These are phyloP conservation scores for Globodera ellingtonae DNA, from an alignment of 1,140 invertebrate genomes.

Conservation along the genomic window DNA sequence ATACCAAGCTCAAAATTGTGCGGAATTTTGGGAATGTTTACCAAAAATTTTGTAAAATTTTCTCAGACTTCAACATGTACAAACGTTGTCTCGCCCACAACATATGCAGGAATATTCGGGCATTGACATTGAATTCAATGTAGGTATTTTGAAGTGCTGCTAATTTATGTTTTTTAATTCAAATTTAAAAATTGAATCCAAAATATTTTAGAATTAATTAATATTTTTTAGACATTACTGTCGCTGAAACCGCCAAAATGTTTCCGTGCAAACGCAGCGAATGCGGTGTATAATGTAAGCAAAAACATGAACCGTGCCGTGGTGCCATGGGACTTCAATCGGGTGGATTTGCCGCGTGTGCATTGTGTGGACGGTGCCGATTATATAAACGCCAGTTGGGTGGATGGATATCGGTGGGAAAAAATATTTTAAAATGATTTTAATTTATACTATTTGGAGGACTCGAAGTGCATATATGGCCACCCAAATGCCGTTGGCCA, in stretches of 20 bases:
- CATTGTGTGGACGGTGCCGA: conserved; percentile 84
- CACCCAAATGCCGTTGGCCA: conserved; percentile 90
- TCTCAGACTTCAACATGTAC: conserved; percentile 76
- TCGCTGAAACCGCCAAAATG: conserved; percentile 91
- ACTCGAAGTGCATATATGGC: conserved; percentile 87
- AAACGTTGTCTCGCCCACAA: conserved; percentile 79
- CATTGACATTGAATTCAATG: conserved; percentile 97
- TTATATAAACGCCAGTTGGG: conserved; percentile 97
- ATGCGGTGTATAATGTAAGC: conserved; percentile 92
- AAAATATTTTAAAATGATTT: conserved; percentile 70
- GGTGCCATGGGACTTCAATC: conserved; percentile 88
- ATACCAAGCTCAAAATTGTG: conserved; percentile 87
- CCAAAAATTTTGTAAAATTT: neutral
- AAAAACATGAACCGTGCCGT: conserved; percentile 97
- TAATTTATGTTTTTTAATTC: no score
- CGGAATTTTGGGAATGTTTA: neutral
- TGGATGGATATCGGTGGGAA: conserved; percentile 75
- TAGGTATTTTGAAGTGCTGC: conserved; percentile 52
- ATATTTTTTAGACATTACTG: conserved; percentile 76
- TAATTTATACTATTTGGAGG: conserved; percentile 3
- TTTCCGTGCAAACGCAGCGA: conserved; percentile 86
- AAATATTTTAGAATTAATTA: neutral
- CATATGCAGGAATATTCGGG: conserved; percentile 73
- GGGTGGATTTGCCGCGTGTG: conserved; percentile 88
- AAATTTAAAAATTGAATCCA: conserved; percentile 15